Base-by-base conservation (phyloP, 2,113 vertebrate species). In the Dicentrarchus labrax region DNA sequence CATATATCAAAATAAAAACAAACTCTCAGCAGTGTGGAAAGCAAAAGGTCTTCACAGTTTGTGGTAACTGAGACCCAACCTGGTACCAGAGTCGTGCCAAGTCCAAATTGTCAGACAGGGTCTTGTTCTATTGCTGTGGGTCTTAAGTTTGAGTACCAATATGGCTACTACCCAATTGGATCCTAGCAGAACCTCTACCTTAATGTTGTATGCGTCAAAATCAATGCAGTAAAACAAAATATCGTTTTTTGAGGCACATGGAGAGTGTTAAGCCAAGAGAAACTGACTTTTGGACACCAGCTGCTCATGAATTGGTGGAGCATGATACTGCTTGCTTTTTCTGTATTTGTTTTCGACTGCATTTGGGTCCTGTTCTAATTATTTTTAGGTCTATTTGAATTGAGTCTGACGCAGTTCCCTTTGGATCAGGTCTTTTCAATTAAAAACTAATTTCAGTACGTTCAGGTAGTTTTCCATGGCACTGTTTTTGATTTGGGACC, bases 231-330 rank as follows among this genome's bases (percentile, higher is more conserved):
- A 36, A n/a, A 82, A 47, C 45, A 30, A 65, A 66, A 12, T 36
- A 2, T 24, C 2, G 10, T 66, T 54, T 75, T 68, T 54, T 54
- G 43, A 53, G 76, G 54, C 65, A 79, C 60, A 64, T 81, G 30
- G 30, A 30, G 30, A 30, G 30, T 30, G 30, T 30, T 30, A 30
- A 30, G 30, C 30, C 30, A 30, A 47, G 22, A 15, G 41, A 51
- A 56, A 76, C 43, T 66, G 61, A 65, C 41, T 80, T 90, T 77
- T 72, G 39, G 62, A 78, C 17, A 7, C 22, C 60, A 80, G 78
- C 78, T 85, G 64, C 64, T 70, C 53, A 47, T 75, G 77, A 78
- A 80, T 68, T 60, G 54, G 50, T 54, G 36, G 2, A 59, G 51
- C 76, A 38, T 64, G 4, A 5, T 12, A 36, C 48, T 41, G 36